Evolutionary conservation across 2,888 invertebrate genomes (phyloP).

Genomic region (Agrochola circellaris): DNA sequence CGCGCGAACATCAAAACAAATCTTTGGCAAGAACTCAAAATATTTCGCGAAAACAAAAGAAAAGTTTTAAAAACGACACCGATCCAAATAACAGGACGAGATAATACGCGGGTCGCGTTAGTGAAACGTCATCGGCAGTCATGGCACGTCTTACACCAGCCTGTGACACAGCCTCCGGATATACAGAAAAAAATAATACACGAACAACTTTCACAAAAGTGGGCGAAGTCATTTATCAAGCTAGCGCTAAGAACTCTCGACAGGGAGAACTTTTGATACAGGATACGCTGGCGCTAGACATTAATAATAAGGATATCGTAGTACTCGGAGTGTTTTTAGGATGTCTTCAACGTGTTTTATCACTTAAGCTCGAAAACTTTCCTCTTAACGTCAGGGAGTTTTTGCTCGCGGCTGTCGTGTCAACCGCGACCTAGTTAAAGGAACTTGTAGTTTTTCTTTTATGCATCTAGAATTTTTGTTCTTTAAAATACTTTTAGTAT

Average conservation of each 20-base stretch:
- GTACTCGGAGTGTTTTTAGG: constrained; percentile 84
- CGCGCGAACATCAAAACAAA: constrained; percentile 52
- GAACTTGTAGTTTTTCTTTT: constrained; percentile 64
- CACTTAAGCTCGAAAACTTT: constrained; percentile 85
- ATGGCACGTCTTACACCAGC: constrained; percentile 78
- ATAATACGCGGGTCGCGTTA: constrained; percentile 76
- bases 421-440: constrained; percentile 75
- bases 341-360: constrained; percentile 86
- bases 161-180: constrained; percentile 77
- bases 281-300: constrained; percentile 87
- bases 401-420: constrained; percentile 69
- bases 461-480: constrained; percentile 48
- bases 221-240: constrained; percentile 90
- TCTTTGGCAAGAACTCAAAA: constrained; percentile 55
- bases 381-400: constrained; percentile 76
- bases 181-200: constrained; percentile 79
- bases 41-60: constrained; percentile 66
- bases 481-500: constrained; percentile 46
- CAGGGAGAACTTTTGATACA: constrained; percentile 89
- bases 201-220: constrained; percentile 86
- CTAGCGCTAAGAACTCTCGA: constrained; percentile 89
- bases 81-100: constrained; percentile 76
- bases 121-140: constrained; percentile 79
- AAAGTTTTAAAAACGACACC: constrained; percentile 72
- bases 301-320: constrained; percentile 90